These are phyloP conservation scores for Dreissena polymorpha DNA, from an alignment of 1,140 invertebrate genomes.

Conservation along the genomic window DNA sequence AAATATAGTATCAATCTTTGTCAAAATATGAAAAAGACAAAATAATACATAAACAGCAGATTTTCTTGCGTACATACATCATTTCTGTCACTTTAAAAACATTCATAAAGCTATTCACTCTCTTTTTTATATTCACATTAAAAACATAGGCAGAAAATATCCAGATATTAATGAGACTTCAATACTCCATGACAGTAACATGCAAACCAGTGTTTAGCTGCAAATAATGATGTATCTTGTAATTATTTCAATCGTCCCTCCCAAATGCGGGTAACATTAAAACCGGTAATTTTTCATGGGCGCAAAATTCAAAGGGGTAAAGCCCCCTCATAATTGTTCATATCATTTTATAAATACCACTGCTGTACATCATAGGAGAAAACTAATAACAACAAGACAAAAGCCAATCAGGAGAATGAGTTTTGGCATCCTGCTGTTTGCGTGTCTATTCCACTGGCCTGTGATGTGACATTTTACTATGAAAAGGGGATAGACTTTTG, in stretches of 20 bases:
- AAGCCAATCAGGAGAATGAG: conserved; percentile 10
- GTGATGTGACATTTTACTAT: conserved; percentile 31
- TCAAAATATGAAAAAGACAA: too few species aligned
- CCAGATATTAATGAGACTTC: too few species aligned
- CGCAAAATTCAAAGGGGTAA: too few species aligned
- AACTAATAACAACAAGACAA: not conserved
- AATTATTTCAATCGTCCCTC: conserved; percentile 31
- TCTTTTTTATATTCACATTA: too few species aligned
- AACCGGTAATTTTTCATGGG: conserved; percentile 34
- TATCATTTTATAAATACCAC: not conserved
- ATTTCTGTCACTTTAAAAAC: too few species aligned
- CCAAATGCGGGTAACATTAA: conserved; percentile 32
- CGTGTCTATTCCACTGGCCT: conserved; percentile 4
- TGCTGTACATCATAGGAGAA: not conserved
- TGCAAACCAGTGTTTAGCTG: conserved; percentile 33
- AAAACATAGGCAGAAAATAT: too few species aligned
- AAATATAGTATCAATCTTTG: too few species aligned
- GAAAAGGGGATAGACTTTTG: too few species aligned
- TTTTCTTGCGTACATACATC: too few species aligned
- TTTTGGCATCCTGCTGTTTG: not conserved
- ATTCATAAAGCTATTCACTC: too few species aligned
- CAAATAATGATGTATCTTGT: conserved; percentile 35
- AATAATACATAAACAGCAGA: too few species aligned
- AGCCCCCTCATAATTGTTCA: too few species aligned
- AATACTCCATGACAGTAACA: not conserved